These are phyloP conservation scores for Atta cephalotes DNA, from an alignment of 1,140 invertebrate genomes.

Conservation along the genomic window DNA sequence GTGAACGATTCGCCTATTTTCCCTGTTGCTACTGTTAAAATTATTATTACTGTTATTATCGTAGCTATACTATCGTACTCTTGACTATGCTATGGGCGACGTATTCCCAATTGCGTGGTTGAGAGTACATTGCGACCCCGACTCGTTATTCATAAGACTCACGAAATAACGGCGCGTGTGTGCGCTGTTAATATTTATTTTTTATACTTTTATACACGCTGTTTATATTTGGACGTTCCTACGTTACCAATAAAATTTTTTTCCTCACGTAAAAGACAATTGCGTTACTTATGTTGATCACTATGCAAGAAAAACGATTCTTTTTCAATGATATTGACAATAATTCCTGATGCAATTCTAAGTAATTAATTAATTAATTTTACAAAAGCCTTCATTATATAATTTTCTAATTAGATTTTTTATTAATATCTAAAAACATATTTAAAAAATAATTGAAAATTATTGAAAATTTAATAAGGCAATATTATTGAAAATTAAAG, in stretches of 20 bases:
- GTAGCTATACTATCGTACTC: slow-evolving; percentile 6
- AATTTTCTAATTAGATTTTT: too few relatives aligned
- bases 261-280: slow-evolving; percentile 48
- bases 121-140: slow-evolving; percentile 24
- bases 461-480: too few relatives aligned
- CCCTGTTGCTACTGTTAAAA: slow-evolving; percentile 19
- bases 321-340: background rate
- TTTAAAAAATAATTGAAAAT: too few relatives aligned
- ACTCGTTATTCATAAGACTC: slow-evolving; percentile 63
- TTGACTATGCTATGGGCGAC: background rate
- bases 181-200: slow-evolving; percentile 75
- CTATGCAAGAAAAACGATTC: background rate
- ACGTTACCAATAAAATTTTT: slow-evolving; percentile 70
- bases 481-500: too few relatives aligned
- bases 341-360: background rate
- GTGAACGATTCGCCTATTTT: slow-evolving; percentile 29
- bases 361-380: slow-evolving; percentile 1
- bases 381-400: background rate
- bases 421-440: too few relatives aligned
- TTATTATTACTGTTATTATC: slow-evolving; percentile 31
- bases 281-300: background rate
- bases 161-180: slow-evolving; percentile 36
- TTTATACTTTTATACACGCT: slow-evolving; percentile 80
- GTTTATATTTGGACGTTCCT: slow-evolving; percentile 60
- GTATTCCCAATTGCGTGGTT: slow-evolving; percentile 5